phyloP scores from a whole-genome alignment of 2,888 invertebrate genomes.

The Drosophila percnosoma region DNA sequence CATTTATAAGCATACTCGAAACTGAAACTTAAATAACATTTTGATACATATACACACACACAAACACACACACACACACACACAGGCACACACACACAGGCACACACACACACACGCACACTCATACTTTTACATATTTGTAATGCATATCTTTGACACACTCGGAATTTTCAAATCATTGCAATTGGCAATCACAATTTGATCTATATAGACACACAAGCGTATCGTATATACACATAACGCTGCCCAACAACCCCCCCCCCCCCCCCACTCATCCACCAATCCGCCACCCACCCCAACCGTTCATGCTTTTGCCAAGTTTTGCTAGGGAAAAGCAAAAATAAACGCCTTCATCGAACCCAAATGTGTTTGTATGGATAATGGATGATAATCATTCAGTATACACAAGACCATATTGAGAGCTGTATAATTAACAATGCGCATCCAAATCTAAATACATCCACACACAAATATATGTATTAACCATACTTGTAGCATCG shows the following conservation, averaged over 20 bases:
- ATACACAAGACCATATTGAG: constrained; percentile 41
- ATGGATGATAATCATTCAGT: constrained; percentile 21
- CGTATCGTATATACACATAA: background rate
- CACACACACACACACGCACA: too few relatives aligned
- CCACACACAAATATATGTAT: constrained; percentile 21
- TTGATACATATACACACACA: background rate
- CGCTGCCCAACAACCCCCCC: background rate
- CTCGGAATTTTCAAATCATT: background rate
- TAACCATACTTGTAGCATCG: constrained; percentile 33
- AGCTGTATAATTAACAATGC: constrained; percentile 46
- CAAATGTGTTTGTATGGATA: constrained; percentile 26
- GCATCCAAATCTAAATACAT: constrained; percentile 32
- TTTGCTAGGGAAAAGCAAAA: constrained; percentile 22
- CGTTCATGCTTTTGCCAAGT: background rate
- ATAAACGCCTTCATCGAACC: constrained; percentile 47
- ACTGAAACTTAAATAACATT: background rate
- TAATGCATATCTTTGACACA: background rate
- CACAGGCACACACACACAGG: background rate
- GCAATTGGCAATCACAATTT: background rate
- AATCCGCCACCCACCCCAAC: accelerated
- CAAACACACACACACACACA: background rate
- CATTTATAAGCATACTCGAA: constrained; percentile 32
- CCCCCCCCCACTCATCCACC: accelerated
- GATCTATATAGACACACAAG: background rate
- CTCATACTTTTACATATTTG: background rate